Evolutionary conservation across 2,888 invertebrate genomes (phyloP).

Genomic region (Sthenelais limicola): DNA sequence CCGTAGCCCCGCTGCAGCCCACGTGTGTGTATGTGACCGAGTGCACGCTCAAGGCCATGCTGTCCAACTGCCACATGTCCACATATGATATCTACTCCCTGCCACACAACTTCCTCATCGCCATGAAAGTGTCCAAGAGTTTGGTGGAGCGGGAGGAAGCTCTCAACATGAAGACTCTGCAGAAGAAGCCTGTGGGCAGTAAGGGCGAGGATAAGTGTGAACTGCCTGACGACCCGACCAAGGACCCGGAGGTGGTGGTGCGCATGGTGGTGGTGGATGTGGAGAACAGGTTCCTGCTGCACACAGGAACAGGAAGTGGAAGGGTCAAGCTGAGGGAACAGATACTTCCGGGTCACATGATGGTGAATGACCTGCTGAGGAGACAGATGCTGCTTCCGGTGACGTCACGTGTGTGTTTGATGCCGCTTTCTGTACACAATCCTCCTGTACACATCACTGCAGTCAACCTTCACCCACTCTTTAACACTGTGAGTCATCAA

Average conservation of each 20-base stretch:
- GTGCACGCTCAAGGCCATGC: background rate
- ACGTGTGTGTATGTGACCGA: conserved; percentile 15
- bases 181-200: conserved; percentile 1
- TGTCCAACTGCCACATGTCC: background rate
- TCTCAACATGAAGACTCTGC: background rate
- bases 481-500: background rate
- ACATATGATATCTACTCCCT: background rate
- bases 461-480: conserved; percentile 25
- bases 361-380: conserved; percentile 60
- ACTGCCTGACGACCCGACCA: background rate
- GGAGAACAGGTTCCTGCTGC: background rate
- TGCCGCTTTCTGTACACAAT: background rate
- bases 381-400: conserved; percentile 59
- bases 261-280: conserved; percentile 33
- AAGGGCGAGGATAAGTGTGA: background rate
- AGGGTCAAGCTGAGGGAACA: background rate
- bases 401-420: conserved; percentile 27
- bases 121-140: background rate
- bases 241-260: background rate
- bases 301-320: too few species aligned
- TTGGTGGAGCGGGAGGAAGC: conserved; percentile 20
- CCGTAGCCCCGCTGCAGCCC: conserved; percentile 7
- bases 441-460: background rate
- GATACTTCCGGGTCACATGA: conserved; percentile 57
- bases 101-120: conserved; percentile 26